Evolutionary conservation across 2,113 vertebrate species (phyloP), one percentile per base, ranked within the genome.

Genomic region (Notothenia rossii): DNA sequence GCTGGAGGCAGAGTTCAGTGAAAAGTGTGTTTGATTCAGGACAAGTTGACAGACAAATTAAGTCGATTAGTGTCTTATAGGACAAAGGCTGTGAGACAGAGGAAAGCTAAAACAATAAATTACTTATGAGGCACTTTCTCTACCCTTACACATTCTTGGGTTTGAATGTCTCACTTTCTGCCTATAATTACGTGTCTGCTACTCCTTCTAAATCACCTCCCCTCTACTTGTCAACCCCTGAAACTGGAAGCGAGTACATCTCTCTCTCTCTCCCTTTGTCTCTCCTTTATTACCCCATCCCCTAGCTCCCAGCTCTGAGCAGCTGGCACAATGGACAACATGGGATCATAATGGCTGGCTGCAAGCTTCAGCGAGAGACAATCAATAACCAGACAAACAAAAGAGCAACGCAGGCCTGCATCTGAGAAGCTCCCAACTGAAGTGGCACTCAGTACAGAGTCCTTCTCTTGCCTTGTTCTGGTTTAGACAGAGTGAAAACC

Each of bases 341-440:
- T 13, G 18, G 71, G 63, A 77, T 49, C 79, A 77, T 29, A 84
- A 84, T 86, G 62, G 77, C 73, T 15, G 81, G 59, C 70, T 50
- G 72, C 54, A 5, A 79, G 71, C 79, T 77, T 77, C 22, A 62
- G 64, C 8, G 0, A 80, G 70, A 90, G 72, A 79, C 85, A 84
- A 88, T 91, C 90, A 92, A 86, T 89, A 89, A 77, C 55, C 67
- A 63, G 54, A 78, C 75, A 68, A 83, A 89, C 60, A 89, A 89
- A 86, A 79, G 76, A 75, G 65, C n/a, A 77, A 61, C 56, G 25
- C 70, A 66, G 54, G 45, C 56, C 75, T 22, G 64, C 62, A 29
- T 61, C 66, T 22, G 66, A 81, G 77, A 68, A 66, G 75, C 63
- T 77, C 82, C 48, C 10, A 46, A 60, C 12, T 55, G 20, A 50